Evolutionary conservation across 1,140 invertebrate species (phyloP).

Genomic region (Platyscapa corneri): DNA sequence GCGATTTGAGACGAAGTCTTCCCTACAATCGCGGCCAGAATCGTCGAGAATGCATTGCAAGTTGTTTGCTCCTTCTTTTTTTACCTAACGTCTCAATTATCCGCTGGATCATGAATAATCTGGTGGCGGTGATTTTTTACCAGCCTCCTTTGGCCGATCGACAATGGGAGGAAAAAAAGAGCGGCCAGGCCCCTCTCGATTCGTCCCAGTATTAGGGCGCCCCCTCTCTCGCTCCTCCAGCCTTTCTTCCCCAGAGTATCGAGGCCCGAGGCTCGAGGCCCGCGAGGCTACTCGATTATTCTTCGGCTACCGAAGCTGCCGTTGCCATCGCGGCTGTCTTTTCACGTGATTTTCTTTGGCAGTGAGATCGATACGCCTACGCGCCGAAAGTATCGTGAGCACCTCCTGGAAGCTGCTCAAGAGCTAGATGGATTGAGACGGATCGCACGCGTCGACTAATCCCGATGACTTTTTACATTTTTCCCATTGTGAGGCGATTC

Average conservation of each 20-base stretch:
- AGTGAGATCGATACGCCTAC: background rate
- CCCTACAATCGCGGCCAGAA: conserved; percentile 17
- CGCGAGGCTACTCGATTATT: conserved; percentile 12
- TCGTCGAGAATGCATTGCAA: conserved; percentile 2
- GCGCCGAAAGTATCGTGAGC: background rate
- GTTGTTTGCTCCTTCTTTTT: conserved; percentile 13
- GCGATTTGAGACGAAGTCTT: background rate
- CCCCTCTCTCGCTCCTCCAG: background rate
- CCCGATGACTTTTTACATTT: conserved; percentile 16
- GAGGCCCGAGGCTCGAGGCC: no score
- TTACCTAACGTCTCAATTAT: conserved; percentile 49
- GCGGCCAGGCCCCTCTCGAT: conserved; percentile 11
- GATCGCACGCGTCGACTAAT: conserved; percentile 9
- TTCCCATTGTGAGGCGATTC: background rate
- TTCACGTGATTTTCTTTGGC: conserved; percentile 15
- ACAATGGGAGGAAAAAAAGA: conserved; percentile 31
- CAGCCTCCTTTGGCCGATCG: conserved; percentile 23
- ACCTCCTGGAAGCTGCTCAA: background rate
- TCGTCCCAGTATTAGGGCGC: conserved; percentile 37
- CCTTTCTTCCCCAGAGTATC: background rate
- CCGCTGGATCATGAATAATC: conserved; percentile 50
- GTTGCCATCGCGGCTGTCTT: background rate
- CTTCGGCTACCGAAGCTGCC: background rate
- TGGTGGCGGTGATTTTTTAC: conserved; percentile 46
- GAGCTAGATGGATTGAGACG: conserved; percentile 1